These are phyloP conservation scores for Hetaerina titia DNA, from an alignment of 2,888 invertebrate species.

Conservation along the genomic window DNA sequence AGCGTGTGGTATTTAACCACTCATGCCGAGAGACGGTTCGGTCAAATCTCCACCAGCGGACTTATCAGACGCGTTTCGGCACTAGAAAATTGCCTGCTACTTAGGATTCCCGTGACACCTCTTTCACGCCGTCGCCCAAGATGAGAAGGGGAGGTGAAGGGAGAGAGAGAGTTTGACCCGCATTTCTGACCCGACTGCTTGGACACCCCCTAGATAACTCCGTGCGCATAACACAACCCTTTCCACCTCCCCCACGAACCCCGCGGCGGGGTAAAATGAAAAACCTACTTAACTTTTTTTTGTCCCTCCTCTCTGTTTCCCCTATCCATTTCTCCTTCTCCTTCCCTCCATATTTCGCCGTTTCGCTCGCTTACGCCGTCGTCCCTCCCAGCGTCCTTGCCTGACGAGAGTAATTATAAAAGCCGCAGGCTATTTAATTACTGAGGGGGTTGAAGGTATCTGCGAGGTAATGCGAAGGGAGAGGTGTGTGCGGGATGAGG, in stretches of 20 bases:
- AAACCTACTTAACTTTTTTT: not conserved
- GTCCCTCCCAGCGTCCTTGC: not conserved
- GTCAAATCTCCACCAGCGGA: not conserved
- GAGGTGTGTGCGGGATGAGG: not conserved
- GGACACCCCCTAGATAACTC: not conserved
- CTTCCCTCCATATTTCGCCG: not conserved
- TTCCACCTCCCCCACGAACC: not conserved
- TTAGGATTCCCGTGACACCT: not conserved
- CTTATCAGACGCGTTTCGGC: not conserved
- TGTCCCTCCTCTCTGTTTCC: not conserved
- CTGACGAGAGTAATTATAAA: not conserved
- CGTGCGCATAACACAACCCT: not conserved
- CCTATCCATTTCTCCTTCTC: not conserved
- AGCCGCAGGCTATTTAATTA: constrained; percentile 20
- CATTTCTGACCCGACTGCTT: not conserved
- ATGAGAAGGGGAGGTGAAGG: not conserved
- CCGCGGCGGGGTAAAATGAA: not conserved
- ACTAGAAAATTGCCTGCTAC: not conserved
- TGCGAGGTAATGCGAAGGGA: not conserved
- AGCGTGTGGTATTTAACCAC: not conserved
- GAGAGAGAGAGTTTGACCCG: not conserved
- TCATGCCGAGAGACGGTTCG: not conserved
- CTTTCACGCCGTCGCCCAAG: too few relatives aligned
- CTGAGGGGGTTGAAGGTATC: not conserved
- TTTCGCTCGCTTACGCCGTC: not conserved